These are phyloP conservation scores for Neopipo cinnamomea DNA, from an alignment of 2,113 vertebrate species.

Conservation along the genomic window DNA sequence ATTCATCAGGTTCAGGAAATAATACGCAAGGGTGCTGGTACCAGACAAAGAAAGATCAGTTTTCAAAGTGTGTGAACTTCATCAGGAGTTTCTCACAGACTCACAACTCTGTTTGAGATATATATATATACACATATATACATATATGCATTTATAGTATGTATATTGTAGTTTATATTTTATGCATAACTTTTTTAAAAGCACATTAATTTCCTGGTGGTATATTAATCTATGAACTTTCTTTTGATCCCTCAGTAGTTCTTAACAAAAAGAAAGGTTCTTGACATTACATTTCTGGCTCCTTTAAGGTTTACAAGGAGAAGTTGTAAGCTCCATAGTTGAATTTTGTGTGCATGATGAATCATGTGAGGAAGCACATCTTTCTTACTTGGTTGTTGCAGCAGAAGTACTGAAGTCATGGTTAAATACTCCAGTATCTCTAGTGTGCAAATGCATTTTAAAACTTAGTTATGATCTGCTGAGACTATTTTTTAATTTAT, in stretches of 20 bases:
- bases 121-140: no score
- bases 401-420: neutral
- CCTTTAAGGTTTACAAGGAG: neutral
- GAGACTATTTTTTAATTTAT: neutral
- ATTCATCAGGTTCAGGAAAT: neutral
- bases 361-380: neutral
- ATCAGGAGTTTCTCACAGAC: neutral
- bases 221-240: neutral
- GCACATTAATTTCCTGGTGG: neutral
- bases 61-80: neutral
- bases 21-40: neutral
- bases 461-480: neutral
- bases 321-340: neutral
- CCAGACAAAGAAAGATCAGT: neutral
- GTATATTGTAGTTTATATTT: neutral
- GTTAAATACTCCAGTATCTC: neutral
- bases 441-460: neutral
- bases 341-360: neutral
- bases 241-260: neutral
- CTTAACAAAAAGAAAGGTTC: neutral
- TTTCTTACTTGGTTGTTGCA: neutral
- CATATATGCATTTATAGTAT: neutral
- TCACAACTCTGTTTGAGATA: neutral
- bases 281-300: neutral
- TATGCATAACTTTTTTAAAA: neutral